A percentile compares a stretch with the other conserved stretches of the same genome.
Conservation (phyloP, 2,113 vertebrate genomes). For the Leucoraja erinaceus region DNA sequence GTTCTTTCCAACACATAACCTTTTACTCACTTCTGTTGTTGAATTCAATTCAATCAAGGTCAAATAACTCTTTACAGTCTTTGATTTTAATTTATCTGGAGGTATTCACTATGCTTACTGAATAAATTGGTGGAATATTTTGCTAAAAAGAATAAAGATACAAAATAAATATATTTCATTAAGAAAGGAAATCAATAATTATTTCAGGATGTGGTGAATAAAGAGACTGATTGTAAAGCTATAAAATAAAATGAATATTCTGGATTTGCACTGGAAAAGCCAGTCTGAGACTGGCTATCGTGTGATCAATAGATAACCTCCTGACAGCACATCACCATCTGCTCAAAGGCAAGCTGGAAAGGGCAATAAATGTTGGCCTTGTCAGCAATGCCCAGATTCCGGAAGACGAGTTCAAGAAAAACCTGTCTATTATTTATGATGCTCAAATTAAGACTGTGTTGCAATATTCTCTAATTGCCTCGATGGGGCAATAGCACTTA, state of each 20-base stretch:
- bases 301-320: not conserved
- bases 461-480: not conserved
- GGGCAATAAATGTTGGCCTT: too few species aligned
- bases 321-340: not conserved
- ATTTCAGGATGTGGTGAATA: not conserved
- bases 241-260: not conserved
- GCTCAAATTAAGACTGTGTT: not conserved
- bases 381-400: too few species aligned
- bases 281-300: not conserved
- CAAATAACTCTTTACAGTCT: not conserved
- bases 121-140: not conserved
- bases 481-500: not conserved
- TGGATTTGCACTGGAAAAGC: not conserved
- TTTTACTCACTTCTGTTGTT: not conserved
- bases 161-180: not conserved
- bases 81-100: not conserved
- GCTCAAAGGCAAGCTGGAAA: too few species aligned
- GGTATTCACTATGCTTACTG: not conserved
- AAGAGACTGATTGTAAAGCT: not conserved
- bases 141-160: not conserved
- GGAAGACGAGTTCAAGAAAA: not conserved
- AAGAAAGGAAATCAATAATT: not conserved
- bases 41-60: conserved; percentile 7
- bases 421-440: not conserved
- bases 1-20: too few species aligned